A percentile compares a stretch with the other conserved stretches of the same genome.
Conservation (phyloP, 2,888 invertebrate species). For the Cheilosia pagana region DNA sequence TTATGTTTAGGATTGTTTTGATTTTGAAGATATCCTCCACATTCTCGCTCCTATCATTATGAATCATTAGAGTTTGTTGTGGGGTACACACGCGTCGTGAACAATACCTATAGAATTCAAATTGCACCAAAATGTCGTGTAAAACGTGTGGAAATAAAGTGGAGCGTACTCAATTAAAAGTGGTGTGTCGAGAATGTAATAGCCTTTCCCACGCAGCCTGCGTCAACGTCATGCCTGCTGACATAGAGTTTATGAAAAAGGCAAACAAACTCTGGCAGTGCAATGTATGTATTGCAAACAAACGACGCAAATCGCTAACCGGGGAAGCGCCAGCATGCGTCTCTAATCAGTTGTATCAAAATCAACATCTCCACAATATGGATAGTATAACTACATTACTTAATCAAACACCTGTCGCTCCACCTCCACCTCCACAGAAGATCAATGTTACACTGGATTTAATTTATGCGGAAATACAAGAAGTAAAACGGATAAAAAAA, state of each 20-base stretch:
- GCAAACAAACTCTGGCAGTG: constrained; percentile 24
- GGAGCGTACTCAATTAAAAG: constrained; percentile 9
- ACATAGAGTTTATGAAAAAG: constrained; percentile 29
- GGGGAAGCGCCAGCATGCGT: constrained; percentile 20
- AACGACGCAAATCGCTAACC: constrained; percentile 8
- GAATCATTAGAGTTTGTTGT: no score
- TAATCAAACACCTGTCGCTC: neutral
- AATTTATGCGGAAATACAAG: constrained; percentile 18
- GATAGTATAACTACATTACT: neutral
- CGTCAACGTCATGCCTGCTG: constrained; percentile 8
- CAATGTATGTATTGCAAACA: constrained; percentile 9
- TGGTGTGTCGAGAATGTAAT: constrained; percentile 10
- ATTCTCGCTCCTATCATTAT: no score
- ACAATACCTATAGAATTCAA: neutral
- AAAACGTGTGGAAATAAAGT: constrained; percentile 12
- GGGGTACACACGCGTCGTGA: constrained; percentile 19
- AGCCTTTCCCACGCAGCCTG: constrained; percentile 16
- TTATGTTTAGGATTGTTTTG: no score
- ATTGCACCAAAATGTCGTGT: constrained; percentile 14
- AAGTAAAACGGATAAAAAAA: constrained; percentile 6
- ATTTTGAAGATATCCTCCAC: no score
- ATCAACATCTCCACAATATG: neutral
- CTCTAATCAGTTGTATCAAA: neutral
- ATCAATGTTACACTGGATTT: constrained; percentile 12
- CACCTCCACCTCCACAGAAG: neutral